phyloP scores from a whole-genome alignment of 2,888 invertebrate species.

The Agrotis exclamationis region DNA sequence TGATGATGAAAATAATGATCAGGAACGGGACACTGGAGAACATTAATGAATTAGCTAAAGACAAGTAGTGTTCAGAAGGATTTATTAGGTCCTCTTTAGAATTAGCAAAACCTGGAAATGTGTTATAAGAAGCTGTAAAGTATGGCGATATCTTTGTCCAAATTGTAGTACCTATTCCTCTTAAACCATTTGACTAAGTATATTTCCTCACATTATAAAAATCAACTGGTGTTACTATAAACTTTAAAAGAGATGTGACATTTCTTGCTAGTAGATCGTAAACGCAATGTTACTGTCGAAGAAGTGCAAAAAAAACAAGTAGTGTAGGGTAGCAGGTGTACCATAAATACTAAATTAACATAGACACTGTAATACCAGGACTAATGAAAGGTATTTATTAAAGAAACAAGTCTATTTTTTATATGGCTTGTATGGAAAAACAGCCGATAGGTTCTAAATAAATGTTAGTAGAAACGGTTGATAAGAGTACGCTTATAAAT shows the following conservation, averaged over 20 bases:
- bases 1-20: not conserved
- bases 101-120: not conserved
- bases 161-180: not conserved
- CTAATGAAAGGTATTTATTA: slow-evolving; percentile 25
- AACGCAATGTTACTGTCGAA: not conserved
- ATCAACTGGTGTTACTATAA: not conserved
- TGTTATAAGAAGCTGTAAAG: not conserved
- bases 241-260: not conserved
- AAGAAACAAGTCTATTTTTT: slow-evolving; percentile 11
- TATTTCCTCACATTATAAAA: not conserved
- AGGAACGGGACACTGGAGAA: not conserved
- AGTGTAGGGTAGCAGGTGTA: slow-evolving; percentile 31
- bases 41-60: no score
- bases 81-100: not conserved
- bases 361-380: not conserved
- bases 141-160: not conserved
- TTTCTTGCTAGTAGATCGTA: not conserved
- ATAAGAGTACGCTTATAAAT: slow-evolving; percentile 23
- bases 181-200: not conserved
- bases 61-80: no score
- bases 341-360: slow-evolving; percentile 25
- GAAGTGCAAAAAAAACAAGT: slow-evolving; percentile 16
- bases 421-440: not conserved
- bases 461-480: not conserved
- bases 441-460: slow-evolving; percentile 7